Evolutionary conservation across 2,113 vertebrate genomes (phyloP).

Genomic region (Setophaga petechia): DNA sequence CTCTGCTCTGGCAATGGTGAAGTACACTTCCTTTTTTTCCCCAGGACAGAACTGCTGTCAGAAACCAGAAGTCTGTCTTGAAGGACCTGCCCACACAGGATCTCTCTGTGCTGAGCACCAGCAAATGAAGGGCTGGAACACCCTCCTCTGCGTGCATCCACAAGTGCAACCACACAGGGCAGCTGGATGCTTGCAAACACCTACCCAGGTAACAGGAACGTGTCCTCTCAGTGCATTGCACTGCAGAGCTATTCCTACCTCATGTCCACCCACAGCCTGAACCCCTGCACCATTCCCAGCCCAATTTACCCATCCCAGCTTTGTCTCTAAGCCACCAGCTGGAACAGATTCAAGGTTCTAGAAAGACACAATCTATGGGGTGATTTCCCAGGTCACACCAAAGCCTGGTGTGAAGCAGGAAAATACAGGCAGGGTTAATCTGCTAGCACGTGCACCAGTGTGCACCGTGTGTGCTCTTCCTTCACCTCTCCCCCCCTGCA

Average conservation of each 20-base stretch:
- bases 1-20: neutral
- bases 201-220: neutral
- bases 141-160: neutral
- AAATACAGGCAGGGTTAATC: neutral
- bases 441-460: accelerated
- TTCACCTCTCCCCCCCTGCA: neutral
- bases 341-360: neutral
- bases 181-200: neutral
- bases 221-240: neutral
- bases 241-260: neutral
- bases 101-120: neutral
- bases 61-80: neutral
- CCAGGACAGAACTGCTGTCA: neutral
- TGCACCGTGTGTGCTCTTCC: neutral
- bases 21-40: neutral
- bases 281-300: neutral
- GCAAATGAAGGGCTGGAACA: neutral
- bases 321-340: neutral
- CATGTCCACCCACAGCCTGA: neutral
- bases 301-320: neutral
- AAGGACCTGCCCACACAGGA: neutral
- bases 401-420: neutral
- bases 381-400: neutral
- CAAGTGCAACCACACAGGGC: neutral
- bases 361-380: neutral